phyloP scores from a whole-genome alignment of 1,140 invertebrate genomes.

The Cataglyphis hispanica region DNA sequence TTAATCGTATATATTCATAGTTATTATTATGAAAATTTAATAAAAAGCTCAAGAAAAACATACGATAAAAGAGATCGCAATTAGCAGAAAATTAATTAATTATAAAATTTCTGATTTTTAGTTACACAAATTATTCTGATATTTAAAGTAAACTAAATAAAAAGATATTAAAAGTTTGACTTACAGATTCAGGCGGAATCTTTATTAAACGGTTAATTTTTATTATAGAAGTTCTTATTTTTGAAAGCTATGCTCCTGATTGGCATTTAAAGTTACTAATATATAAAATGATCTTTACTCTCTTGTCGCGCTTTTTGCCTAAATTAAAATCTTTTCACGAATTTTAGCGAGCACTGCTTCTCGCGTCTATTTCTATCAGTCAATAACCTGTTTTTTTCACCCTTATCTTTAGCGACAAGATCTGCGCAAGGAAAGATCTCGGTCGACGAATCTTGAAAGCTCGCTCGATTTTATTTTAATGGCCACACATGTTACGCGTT shows the following conservation, averaged over 20 bases:
- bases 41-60: background rate
- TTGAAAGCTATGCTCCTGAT: background rate
- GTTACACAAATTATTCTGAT: background rate
- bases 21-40: background rate
- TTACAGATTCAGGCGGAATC: background rate
- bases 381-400: constrained; percentile 44
- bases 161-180: background rate
- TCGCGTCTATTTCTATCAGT: constrained; percentile 41
- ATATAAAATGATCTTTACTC: background rate
- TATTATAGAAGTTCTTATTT: constrained; percentile 10
- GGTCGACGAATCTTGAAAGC: constrained; percentile 39
- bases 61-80: background rate
- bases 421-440: constrained; percentile 47
- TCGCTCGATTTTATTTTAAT: constrained; percentile 40
- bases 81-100: background rate
- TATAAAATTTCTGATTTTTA: constrained; percentile 1
- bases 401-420: constrained; percentile 28
- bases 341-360: background rate
- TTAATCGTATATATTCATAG: background rate
- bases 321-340: background rate
- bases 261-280: background rate
- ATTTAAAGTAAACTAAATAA: too few relatives aligned
- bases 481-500: constrained; percentile 41
- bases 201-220: background rate
- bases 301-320: background rate